Percentiles rank a stretch among this genome's conserved stretches.
Conservation (phyloP, 2,888 invertebrate genomes). For the Lamellibrachia columna region DNA sequence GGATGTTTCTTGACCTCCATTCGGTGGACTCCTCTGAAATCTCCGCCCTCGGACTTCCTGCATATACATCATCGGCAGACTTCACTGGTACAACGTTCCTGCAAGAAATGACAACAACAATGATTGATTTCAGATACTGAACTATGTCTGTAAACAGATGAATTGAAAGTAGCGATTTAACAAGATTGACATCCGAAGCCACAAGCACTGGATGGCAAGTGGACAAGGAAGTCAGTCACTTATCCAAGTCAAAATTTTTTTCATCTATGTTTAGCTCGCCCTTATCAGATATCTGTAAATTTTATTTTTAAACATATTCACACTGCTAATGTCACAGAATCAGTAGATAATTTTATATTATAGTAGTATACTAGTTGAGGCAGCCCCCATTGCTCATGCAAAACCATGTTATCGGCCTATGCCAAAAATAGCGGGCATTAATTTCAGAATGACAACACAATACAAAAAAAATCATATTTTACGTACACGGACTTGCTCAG, state of each 20-base stretch:
- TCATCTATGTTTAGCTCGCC: no score
- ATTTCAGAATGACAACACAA: not conserved
- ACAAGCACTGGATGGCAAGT: no score
- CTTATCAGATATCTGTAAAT: no score
- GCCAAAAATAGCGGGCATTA: not conserved
- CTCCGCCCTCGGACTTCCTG: not conserved
- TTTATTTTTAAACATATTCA: no score
- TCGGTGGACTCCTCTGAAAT: not conserved
- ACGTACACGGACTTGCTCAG: not conserved
- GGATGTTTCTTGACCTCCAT: slow-evolving; percentile 17
- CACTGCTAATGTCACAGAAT: no score
- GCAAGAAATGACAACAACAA: not conserved
- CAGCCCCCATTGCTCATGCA: not conserved
- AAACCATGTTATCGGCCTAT: not conserved
- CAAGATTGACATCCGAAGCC: no score
- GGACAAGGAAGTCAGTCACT: no score
- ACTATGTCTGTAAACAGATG: no score
- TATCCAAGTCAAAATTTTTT: no score
- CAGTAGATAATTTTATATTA: not conserved
- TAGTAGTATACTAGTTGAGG: not conserved
- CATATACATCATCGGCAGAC: not conserved
- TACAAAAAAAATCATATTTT: not conserved
- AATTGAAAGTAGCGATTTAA: no score
- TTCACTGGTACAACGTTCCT: slow-evolving; percentile 4
- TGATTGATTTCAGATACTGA: no score